These are phyloP conservation scores for Macroteleia sp. DNA, from an alignment of 2,888 invertebrate species.

Conservation along the genomic window DNA sequence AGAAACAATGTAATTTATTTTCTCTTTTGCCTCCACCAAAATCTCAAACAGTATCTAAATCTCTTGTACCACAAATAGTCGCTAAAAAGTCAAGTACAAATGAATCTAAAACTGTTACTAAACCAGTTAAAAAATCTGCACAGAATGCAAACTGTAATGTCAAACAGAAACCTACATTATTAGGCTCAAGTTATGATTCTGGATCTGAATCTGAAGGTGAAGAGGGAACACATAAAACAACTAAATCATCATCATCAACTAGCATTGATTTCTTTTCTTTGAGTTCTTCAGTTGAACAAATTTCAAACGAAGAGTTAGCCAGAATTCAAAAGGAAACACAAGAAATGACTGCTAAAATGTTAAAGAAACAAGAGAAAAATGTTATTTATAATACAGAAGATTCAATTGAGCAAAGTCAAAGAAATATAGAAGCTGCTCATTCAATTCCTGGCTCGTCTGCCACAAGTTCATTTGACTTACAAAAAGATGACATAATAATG, in stretches of 20 bases:
- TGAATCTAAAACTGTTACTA: slow-evolving; percentile 75
- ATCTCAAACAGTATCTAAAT: slow-evolving; percentile 81
- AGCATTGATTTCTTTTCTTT: slow-evolving; percentile 80
- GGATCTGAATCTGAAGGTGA: slow-evolving; percentile 82
- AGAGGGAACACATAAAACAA: slow-evolving; percentile 68
- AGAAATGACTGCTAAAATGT: slow-evolving; percentile 18
- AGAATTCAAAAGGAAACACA: slow-evolving; percentile 45
- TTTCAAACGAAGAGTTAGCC: slow-evolving; percentile 3
- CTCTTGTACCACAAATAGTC: slow-evolving; percentile 84
- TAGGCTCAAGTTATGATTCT: slow-evolving; percentile 74
- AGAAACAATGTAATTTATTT: slow-evolving; percentile 84
- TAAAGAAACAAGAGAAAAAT: background rate
- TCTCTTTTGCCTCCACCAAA: slow-evolving; percentile 89
- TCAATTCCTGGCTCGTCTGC: slow-evolving; percentile 22
- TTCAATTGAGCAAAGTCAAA: too few relatives aligned
- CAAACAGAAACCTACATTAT: slow-evolving; percentile 71
- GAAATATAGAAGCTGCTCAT: slow-evolving; percentile 21
- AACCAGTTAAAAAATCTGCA: slow-evolving; percentile 73
- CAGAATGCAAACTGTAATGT: too few relatives aligned
- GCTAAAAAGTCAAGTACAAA: slow-evolving; percentile 85
- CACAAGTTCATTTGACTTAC: slow-evolving; percentile 86
- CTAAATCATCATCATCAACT: slow-evolving; percentile 12
- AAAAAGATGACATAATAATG: slow-evolving; percentile 83
- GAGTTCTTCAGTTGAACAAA: slow-evolving; percentile 57
- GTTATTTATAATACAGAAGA: too few relatives aligned